Evolutionary conservation across 2,888 invertebrate genomes (phyloP), one percentile per base, ranked within the genome.

Genomic region (Andrena haemorrhoa): DNA sequence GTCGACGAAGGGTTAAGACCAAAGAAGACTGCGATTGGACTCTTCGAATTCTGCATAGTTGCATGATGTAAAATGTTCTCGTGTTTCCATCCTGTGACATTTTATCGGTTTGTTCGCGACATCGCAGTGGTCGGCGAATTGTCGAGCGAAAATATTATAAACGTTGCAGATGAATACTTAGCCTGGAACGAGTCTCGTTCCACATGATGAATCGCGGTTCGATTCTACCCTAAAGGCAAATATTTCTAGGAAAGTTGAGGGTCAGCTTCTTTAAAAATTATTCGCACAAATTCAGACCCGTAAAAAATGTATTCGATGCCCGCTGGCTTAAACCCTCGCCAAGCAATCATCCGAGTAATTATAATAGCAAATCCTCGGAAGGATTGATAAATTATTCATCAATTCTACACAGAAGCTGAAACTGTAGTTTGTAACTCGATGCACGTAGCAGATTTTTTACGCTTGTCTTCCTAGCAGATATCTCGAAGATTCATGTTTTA

Each of bases 41-140:
- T 66, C 35, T 33, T 60, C 23, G 29, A 64, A 49, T 76, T 58
- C 33, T 77, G 49, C 63, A 63, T 60, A 61, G 16, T 31, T 51
- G 53, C 29, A 35, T 68, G 56, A 51, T 51, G 29, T 64, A 58
- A 49, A 56, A 26, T 58, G 41, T 58, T 66, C 70, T 78, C 73
- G 31, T 12, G 23, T 78, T 78, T 69, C 68, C 31, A 53, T 56
- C 63, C 35, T 10, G 53, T 31, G 72, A 78, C 56, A 49, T 10
- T n/a, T 56, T 72, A 56, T 68, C 63, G 56, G n/a, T 33, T 35
- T n/a, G 31, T 68, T 60, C 60, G 20, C 12, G 56, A 31, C 63
- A 72, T 49, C 26, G n/a, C 12, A 35, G 47, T 49, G 31, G 33
- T 58, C 35, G 26, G 63, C 51, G 29, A 53, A 71, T 63, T 53